phyloP scores from a whole-genome alignment of 92 coral and sea anemone genomes.

The Heteractis magnifica region DNA sequence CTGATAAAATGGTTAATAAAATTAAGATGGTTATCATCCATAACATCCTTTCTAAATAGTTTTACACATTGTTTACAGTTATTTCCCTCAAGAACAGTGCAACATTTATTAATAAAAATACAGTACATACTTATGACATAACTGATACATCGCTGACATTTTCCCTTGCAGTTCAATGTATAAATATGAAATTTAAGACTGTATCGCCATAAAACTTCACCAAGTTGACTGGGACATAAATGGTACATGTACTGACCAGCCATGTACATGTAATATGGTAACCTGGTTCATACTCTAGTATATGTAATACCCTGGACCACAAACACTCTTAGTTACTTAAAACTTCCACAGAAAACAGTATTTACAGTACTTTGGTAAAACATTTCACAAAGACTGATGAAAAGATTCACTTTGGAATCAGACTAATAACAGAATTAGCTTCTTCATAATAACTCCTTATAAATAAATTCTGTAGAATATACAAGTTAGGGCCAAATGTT shows the following conservation, averaged over 20 bases:
- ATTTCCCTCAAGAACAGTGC: not conserved
- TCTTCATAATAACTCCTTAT: not conserved
- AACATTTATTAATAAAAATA: not conserved
- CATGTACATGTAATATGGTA: conserved; percentile 46
- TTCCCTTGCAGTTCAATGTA: conserved; percentile 24
- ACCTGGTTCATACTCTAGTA: conserved; percentile 1
- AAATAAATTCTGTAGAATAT: not conserved
- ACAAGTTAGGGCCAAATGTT: conserved; percentile 1
- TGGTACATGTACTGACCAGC: conserved; percentile 59
- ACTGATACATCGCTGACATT: conserved; percentile 43
- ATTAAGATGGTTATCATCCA: too few relatives aligned
- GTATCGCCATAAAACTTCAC: conserved; percentile 48
- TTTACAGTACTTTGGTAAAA: not conserved
- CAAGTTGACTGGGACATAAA: conserved; percentile 55
- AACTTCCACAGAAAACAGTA: not conserved
- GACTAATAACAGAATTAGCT: not conserved
- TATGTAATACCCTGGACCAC: not conserved
- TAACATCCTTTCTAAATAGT: too few relatives aligned
- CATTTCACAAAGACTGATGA: not conserved
- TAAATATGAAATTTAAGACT: conserved; percentile 44
- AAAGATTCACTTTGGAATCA: not conserved
- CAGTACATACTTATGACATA: conserved; percentile 34
- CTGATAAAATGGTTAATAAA: too few relatives aligned
- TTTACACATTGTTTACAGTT: not conserved
- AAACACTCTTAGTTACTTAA: not conserved